Evolutionary conservation across 1,140 invertebrate genomes (phyloP), one percentile per base, ranked within the genome.

Genomic region (Anadara kagoshimensis): DNA sequence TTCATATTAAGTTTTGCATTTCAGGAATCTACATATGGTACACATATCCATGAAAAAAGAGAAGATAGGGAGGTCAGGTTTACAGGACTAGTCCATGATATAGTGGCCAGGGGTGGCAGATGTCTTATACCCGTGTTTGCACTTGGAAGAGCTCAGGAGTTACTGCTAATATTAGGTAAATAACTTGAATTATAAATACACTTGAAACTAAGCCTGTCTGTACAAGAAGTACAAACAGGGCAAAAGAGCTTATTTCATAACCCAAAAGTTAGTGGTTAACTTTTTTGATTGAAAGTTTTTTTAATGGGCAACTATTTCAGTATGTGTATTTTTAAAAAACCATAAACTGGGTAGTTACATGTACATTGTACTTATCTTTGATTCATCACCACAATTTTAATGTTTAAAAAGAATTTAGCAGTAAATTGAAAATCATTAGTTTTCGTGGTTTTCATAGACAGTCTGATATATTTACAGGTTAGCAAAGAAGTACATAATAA

Each of bases 41-140:
- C 97, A 0, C 98, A 99, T 90, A 97, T 99, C 76, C 98, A 99
- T 89, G 98, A 99, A 88, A 97, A 98, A 81, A 90, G 98, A 43
- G 98, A 99, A 89, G 97, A 99, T 83, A 91, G 98, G 47, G 98
- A 99, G 91, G 93, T 93, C 69, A 91, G 98, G 43, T 99, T 99
- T 89, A 99, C 98, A 3, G 93, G 93, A 79, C 92, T 99, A 36
- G 96, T 99, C 44, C 94, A 98, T 85, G 97, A 99, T 84, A 99
- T 99, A 82, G 98, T 99, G 0, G 93, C 92, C 79, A 92, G 98
- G 78, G 98, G 98, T 24, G 98, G 98, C 5, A 92, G 98, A 54
- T 99, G 98, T 88, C 92, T 99, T 0, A 99, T 99, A 80, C 98
- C 98, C 2, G 98, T 99, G 11, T 99, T 99, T 92, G 98, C 98